Base-by-base conservation (phyloP, 2,888 invertebrate species). In the Hydrotaea diabolus region DNA sequence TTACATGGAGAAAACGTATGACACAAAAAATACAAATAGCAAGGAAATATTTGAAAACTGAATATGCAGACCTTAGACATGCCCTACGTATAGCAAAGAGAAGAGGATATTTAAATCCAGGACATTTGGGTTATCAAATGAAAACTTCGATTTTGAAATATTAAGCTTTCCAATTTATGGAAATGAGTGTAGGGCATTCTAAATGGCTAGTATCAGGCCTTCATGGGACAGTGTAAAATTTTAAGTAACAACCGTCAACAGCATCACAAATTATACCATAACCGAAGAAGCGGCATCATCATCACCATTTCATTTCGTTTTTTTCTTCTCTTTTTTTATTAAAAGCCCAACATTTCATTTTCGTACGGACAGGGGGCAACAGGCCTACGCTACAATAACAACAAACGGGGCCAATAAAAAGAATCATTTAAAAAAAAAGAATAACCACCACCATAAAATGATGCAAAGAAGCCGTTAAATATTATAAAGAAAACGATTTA, bases 401-500 rank as follows among this genome's bases (percentile, higher is more conserved):
- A 55, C 55, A 21, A 73, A 26, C 13, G 43, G 13, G 53, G 23
- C 4, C 59, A 55, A 66, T 49, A 55, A 36, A 80, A 66, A 74
- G n/a, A 85, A 79, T 77, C 82, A 85, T 85, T 85, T 83, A 84
- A 88, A 90, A 90, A 91, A 91, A 91, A 84, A 88, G 91, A 90
- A 91, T 90, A 91, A 90, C 91, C 91, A 91, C 91, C 91, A 89
- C 90, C 91, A 91, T 90, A 91, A 90, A 90, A 90, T 89, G 90
- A 87, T 90, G 91, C 89, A 89, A 89, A 89, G 91, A 89, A 90
- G 90, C 90, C 91, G 90, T 90, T 91, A 90, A 90, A 90, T 91
- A 90, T 90, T 90, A 91, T 91, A 89, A 92, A 92, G 91, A 90
- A 90, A 90, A 89, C 91, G 89, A 92, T 91, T 91, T 91, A 92